Base-by-base conservation (phyloP, 2,888 invertebrate genomes). In the Autographa pulchrina region DNA sequence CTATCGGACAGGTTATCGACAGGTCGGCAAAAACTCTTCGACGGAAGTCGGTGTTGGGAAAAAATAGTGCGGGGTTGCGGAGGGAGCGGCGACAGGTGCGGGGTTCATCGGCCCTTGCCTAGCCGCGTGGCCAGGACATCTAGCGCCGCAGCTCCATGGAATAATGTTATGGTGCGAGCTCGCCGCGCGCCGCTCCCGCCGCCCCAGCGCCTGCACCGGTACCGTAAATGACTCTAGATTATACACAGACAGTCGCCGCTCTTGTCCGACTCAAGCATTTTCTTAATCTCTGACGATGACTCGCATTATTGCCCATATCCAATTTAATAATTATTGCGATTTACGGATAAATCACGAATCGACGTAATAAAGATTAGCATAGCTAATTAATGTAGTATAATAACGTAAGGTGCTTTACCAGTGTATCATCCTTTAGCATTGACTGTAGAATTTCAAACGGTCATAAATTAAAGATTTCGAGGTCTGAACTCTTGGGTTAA, bases 1-100 rank as follows among this genome's bases (percentile, higher is more conserved):
- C 92, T 91, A 92, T 93, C 92, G 85, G 90, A 87, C 92, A 90
- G 92, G 93, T 93, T 94, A 93, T 93, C 92, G 94, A 90, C 90
- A 89, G 91, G 86, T 89, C 88, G 89, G 91, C 88, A 95, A 95
- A 94, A 94, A 95, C 90, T 76, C 80, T 90, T 85, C 90, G 90
- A 92, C 95, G 95, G 95, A 95, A 95, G 94, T 94, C 81, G 85
- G 82, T 83, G 88, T 86, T 86, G 88, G 86, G 90, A 94, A 94
- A 94, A 95, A 95, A 94, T 91, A 84, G 88, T 88, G 88, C 90
- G 86, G 93, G 92, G 92, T 89, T 89, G 90, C 86, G 91, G 90
- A 83, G 91, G 89, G 91, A 88, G 87, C 77, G 83, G 87, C 83
- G 90, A 91, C 94, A 94, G 94, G 94, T 93, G 94, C 89, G 87